Conservation (phyloP, 2,888 invertebrate species). For the Athripsodes cinereus region DNA sequence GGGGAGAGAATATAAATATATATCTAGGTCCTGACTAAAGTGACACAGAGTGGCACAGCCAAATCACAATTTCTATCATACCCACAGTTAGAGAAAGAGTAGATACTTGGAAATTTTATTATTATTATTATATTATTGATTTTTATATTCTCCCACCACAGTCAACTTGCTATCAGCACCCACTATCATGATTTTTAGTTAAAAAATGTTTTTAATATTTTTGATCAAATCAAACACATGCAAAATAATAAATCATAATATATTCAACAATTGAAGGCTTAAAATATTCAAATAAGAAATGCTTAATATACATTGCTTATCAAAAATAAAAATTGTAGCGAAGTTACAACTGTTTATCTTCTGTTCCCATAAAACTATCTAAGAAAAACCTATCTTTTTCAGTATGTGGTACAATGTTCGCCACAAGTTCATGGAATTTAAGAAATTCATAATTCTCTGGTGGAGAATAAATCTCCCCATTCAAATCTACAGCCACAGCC, state of each 20-base stretch:
- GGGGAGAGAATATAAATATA: too few relatives aligned
- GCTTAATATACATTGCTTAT: too few relatives aligned
- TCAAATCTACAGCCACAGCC: constrained; percentile 55
- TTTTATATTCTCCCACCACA: too few relatives aligned
- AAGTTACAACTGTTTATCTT: constrained; percentile 34
- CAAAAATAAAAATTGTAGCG: too few relatives aligned
- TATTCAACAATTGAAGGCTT: too few relatives aligned
- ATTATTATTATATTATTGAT: background rate
- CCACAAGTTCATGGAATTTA: constrained; percentile 54
- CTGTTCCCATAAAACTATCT: constrained; percentile 53
- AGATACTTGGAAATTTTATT: background rate
- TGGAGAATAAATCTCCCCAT: constrained; percentile 24
- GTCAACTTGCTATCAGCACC: too few relatives aligned
- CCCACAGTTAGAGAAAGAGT: background rate
- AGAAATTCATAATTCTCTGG: constrained; percentile 48
- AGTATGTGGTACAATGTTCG: constrained; percentile 44
- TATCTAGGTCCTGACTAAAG: background rate
- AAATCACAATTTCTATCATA: background rate
- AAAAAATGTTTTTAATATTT: background rate
- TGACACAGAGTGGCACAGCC: background rate
- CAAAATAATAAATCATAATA: too few relatives aligned
- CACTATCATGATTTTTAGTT: too few relatives aligned
- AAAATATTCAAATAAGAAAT: too few relatives aligned
- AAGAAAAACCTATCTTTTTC: constrained; percentile 51
- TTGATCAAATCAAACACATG: too few relatives aligned